Evolutionary conservation across 2,113 vertebrate genomes (phyloP).

Genomic region (Ursus arctos): DNA sequence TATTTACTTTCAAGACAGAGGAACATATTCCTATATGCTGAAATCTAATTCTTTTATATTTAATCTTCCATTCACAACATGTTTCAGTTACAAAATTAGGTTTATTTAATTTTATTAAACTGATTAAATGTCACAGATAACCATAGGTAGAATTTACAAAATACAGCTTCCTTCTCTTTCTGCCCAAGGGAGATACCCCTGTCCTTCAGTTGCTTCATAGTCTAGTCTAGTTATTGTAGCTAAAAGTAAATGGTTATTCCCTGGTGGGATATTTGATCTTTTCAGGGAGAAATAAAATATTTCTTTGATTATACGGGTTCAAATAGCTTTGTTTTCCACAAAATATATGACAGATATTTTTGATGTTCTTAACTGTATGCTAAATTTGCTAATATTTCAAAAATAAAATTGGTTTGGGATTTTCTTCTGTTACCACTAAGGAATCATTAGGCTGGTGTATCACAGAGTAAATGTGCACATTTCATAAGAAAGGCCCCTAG

Average conservation of each 20-base stretch:
- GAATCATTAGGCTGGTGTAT: conserved; percentile 5
- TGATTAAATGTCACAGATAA: conserved; percentile 32
- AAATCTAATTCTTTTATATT: conserved; percentile 27
- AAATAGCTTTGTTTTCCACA: conserved; percentile 40
- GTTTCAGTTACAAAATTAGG: background rate
- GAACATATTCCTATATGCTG: background rate
- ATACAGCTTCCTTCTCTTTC: background rate
- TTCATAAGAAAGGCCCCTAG: background rate
- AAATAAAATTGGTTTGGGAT: conserved; percentile 39
- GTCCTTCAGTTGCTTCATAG: background rate
- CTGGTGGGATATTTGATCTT: conserved; percentile 15
- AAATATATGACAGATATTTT: conserved; percentile 11
- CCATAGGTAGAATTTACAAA: conserved; percentile 11
- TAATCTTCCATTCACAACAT: background rate
- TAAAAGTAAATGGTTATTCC: conserved; percentile 52
- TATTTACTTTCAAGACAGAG: conserved; percentile 38
- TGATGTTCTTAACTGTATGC: background rate
- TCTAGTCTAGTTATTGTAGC: background rate
- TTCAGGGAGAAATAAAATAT: conserved; percentile 50
- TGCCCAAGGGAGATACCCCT: background rate
- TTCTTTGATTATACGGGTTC: conserved; percentile 17
- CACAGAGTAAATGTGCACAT: background rate
- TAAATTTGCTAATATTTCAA: conserved; percentile 70
- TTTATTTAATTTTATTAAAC: conserved; percentile 44
- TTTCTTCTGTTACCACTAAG: conserved; percentile 44